Base-by-base conservation (phyloP, 2,888 invertebrate genomes). In the Diadromus collaris region DNA sequence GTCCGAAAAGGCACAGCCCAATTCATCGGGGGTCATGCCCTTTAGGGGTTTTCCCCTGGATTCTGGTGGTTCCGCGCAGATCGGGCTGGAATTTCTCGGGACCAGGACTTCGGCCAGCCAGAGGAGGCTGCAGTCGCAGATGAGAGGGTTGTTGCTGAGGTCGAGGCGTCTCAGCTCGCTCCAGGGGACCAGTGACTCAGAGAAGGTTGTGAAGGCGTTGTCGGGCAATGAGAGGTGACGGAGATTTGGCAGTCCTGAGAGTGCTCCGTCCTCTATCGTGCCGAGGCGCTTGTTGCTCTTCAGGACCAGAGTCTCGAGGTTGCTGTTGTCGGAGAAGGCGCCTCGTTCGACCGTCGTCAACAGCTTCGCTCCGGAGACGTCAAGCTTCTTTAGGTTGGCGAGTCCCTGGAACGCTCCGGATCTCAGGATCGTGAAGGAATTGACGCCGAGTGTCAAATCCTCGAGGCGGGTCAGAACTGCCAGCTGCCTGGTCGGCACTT, bases 1-100 rank as follows among this genome's bases (percentile, higher is more conserved):
- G 89, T 96, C 95, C 79, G 95, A 95, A 75, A 96, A 94, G 1
- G 96, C 95, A 89, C 97, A 97, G 24, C 97, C 97, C 60, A 97
- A 91, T 82, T 96, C 95, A 83, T 96, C 95, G 0, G 95, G 94
- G 6, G 94, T 94, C 81, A 97, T 92, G 46, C 93, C 93, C 44
- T 86, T 88, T n/a, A 88, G 78, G 6, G 94, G 92, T 83, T 94
- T 94, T 69, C 95, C 95, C 80, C 95, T 94, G 44, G 96, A 91
- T 74, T 95, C 94, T 10, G 94, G 92, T 0, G 97, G 97, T 65
- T 94, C 93, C 1, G 94, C 93, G 88, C 97, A 97, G 21, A 96
- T 94, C 0, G 93, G 93, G 13, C 93, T 94, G 77, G 95, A 94
- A 88, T 95, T 95, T 83, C 94, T 93, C 10, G 93, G 92, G n/a